These are phyloP conservation scores for Yponomeuta evonymella DNA, from an alignment of 2,888 invertebrate genomes.

Conservation along the genomic window DNA sequence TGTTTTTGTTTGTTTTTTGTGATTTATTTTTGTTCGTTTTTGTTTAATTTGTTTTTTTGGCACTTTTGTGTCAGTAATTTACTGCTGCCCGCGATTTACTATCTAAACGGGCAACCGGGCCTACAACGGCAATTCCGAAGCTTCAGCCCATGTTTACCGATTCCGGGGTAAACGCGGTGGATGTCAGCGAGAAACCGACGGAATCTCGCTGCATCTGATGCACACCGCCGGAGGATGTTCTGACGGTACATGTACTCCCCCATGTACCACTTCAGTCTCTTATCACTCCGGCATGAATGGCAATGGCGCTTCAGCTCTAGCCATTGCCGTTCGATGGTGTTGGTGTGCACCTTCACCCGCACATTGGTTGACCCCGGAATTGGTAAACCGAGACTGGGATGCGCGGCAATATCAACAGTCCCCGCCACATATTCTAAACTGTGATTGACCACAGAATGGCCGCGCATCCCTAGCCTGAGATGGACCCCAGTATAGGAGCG, in stretches of 20 bases:
- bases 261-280: conserved; percentile 24
- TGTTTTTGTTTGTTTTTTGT: too few relatives aligned
- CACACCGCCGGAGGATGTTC: conserved; percentile 21
- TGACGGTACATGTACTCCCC: conserved; percentile 27
- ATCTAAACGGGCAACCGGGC: too few relatives aligned
- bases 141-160: too few relatives aligned
- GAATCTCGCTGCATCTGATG: conserved; percentile 23
- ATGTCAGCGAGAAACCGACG: conserved; percentile 8
- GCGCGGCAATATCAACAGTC: background rate
- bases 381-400: background rate
- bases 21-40: too few relatives aligned
- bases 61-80: too few relatives aligned
- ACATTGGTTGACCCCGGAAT: background rate
- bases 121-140: too few relatives aligned
- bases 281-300: too few relatives aligned
- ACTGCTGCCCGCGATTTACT: too few relatives aligned
- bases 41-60: too few relatives aligned
- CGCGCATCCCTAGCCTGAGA: background rate
- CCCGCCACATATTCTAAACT: background rate
- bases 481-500: background rate
- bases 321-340: too few relatives aligned
- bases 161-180: background rate
- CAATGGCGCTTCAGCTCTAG: background rate
- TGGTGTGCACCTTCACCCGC: background rate
- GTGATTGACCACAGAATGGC: background rate